A percentile compares a stretch with the other conserved stretches of the same genome.
These are phyloP conservation scores for Anarsia innoxiella DNA, from an alignment of 2,888 invertebrate genomes.

Conservation along the genomic window DNA sequence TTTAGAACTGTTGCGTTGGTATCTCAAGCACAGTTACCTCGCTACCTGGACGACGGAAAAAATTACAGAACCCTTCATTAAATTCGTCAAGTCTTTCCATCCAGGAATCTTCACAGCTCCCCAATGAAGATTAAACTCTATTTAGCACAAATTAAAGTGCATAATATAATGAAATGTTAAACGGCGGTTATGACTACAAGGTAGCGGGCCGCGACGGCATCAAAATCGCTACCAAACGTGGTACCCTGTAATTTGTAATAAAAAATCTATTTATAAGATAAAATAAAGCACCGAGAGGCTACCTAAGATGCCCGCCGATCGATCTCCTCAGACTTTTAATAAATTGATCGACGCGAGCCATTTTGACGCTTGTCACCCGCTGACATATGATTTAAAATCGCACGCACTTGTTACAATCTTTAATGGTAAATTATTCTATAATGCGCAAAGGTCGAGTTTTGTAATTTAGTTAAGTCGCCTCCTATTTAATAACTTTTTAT, in stretches of 20 bases:
- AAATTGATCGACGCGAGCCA: slow-evolving; percentile 52
- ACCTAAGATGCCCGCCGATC: slow-evolving; percentile 68
- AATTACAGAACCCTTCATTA: slow-evolving; percentile 53
- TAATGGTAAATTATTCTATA: slow-evolving; percentile 67
- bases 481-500: slow-evolving; percentile 71
- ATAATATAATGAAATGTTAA: slow-evolving; percentile 37
- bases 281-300: slow-evolving; percentile 69
- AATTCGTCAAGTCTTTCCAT: slow-evolving; percentile 33
- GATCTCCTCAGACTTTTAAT: slow-evolving; percentile 63
- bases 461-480: slow-evolving; percentile 73
- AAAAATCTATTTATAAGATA: slow-evolving; percentile 75
- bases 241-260: slow-evolving; percentile 74
- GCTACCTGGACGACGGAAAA: slow-evolving; percentile 50
- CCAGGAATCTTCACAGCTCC: slow-evolving; percentile 20
- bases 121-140: slow-evolving; percentile 52
- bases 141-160: slow-evolving; percentile 47
- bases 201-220: slow-evolving; percentile 39
- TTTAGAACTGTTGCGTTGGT: neutral
- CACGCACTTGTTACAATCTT: slow-evolving; percentile 29
- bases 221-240: slow-evolving; percentile 71
- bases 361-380: slow-evolving; percentile 66
- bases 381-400: slow-evolving; percentile 56
- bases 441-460: slow-evolving; percentile 68
- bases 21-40: slow-evolving; percentile 10
- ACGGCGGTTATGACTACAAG: slow-evolving; percentile 43